phyloP scores from a whole-genome alignment of 23 tunicate genomes.

The Styela clava region DNA sequence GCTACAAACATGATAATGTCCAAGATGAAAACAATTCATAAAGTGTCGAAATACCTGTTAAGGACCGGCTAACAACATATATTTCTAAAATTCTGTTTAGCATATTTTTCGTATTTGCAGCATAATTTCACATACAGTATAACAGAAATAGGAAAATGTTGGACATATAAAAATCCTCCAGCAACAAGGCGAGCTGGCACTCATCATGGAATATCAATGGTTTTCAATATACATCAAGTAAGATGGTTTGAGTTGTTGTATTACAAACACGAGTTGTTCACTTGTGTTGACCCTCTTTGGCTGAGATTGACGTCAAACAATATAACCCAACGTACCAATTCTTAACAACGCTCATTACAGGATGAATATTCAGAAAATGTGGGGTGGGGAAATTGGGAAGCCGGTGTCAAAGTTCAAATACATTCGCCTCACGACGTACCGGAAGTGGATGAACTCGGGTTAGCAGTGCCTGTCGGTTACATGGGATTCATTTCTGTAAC shows the following conservation, averaged over 20 bases:
- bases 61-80: too few relatives aligned
- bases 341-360: neutral
- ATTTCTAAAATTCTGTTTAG: too few relatives aligned
- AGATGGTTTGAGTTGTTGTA: too few relatives aligned
- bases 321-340: neutral
- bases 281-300: too few relatives aligned
- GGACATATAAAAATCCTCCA: slow-evolving; percentile 3
- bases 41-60: too few relatives aligned
- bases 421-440: slow-evolving; percentile 13
- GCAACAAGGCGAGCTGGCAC: slow-evolving; percentile 1
- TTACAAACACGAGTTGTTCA: too few relatives aligned
- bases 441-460: slow-evolving; percentile 23
- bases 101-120: neutral
- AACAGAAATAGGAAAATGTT: slow-evolving; percentile 16
- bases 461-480: slow-evolving; percentile 16
- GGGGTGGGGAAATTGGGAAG: slow-evolving; percentile 15
- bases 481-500: slow-evolving; percentile 13
- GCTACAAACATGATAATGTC: too few relatives aligned
- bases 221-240: slow-evolving; percentile 17
- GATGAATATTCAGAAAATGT: slow-evolving; percentile 8
- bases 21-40: too few relatives aligned
- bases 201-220: slow-evolving; percentile 15
- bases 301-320: too few relatives aligned
- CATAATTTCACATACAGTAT: slow-evolving; percentile 3
- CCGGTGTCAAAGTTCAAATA: slow-evolving; percentile 15